Evolutionary conservation across 2,797 vertebrate species (phyloP).

Genomic region (Octomys mimax): DNA sequence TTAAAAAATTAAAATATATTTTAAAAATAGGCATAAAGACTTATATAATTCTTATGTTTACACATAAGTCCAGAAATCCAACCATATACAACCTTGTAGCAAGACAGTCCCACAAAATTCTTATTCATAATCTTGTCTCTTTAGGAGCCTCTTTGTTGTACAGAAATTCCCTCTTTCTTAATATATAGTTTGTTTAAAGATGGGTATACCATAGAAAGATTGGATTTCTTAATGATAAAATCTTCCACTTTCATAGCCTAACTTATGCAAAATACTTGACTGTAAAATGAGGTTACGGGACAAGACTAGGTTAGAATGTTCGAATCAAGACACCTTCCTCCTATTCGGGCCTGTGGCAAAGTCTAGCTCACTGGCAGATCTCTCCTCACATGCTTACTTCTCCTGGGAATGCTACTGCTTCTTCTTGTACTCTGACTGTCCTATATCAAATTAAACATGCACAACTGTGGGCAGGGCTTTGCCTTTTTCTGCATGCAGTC

Average conservation of each 20-base stretch:
- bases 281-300: not conserved
- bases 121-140: not conserved
- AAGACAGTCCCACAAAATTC: too few species aligned
- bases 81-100: too few species aligned
- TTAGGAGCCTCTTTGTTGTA: not conserved
- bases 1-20: too few species aligned
- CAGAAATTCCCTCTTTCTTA: slow-evolving; percentile 21
- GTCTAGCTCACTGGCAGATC: not conserved
- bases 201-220: not conserved
- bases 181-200: slow-evolving; percentile 18
- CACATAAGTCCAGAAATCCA: too few species aligned
- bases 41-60: too few species aligned
- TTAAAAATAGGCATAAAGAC: too few species aligned
- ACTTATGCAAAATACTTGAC: not conserved
- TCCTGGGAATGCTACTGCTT: not conserved
- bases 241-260: slow-evolving; percentile 1
- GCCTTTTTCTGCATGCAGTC: not conserved
- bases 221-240: slow-evolving; percentile 7
- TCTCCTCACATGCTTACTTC: not conserved
- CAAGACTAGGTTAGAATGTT: slow-evolving; percentile 13
- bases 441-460: not conserved
- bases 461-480: not conserved
- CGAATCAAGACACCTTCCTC: not conserved
- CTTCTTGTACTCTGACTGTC: not conserved
- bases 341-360: not conserved